A percentile compares a stretch with the other conserved stretches of the same genome.
phyloP scores from a whole-genome alignment of 1,140 invertebrate species.

The Pinna nobilis region DNA sequence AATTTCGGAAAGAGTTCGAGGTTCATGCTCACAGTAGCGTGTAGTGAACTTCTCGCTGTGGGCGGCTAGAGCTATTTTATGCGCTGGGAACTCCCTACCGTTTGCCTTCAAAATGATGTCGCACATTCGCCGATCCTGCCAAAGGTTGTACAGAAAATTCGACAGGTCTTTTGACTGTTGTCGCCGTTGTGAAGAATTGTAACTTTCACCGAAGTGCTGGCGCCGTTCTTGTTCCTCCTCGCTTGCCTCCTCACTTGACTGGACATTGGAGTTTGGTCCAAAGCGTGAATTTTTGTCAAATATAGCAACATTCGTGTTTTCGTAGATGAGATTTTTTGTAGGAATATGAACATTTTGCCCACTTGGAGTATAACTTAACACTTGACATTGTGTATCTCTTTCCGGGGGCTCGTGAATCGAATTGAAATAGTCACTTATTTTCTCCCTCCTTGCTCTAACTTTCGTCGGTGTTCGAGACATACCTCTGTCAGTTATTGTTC shows the following conservation, averaged over 20 bases:
- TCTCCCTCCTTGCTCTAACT: slow-evolving; percentile 24
- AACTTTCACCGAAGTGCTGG: background rate
- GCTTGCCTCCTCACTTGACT: slow-evolving; percentile 4
- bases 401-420: background rate
- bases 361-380: background rate
- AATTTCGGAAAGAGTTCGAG: slow-evolving; percentile 24
- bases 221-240: background rate
- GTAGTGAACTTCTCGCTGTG: slow-evolving; percentile 37
- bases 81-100: slow-evolving; percentile 21
- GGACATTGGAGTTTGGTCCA: background rate
- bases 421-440: slow-evolving; percentile 8
- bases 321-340: slow-evolving; percentile 1
- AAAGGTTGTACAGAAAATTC: slow-evolving; percentile 31
- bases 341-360: background rate
- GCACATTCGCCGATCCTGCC: slow-evolving; percentile 28
- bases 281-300: background rate
- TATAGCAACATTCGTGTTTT: slow-evolving; percentile 1
- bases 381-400: slow-evolving; percentile 5
- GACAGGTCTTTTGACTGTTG: slow-evolving; percentile 16
- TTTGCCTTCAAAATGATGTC: slow-evolving; percentile 39
- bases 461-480: slow-evolving; percentile 29
- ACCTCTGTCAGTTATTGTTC: too few species aligned
- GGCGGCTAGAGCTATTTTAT: slow-evolving; percentile 36
- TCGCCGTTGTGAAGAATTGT: background rate
- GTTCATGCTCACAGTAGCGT: slow-evolving; percentile 32